Percentiles rank a stretch among this genome's conserved stretches.
phyloP scores from a whole-genome alignment of 2,113 vertebrate genomes.

The Beaufortia kweichowensis region DNA sequence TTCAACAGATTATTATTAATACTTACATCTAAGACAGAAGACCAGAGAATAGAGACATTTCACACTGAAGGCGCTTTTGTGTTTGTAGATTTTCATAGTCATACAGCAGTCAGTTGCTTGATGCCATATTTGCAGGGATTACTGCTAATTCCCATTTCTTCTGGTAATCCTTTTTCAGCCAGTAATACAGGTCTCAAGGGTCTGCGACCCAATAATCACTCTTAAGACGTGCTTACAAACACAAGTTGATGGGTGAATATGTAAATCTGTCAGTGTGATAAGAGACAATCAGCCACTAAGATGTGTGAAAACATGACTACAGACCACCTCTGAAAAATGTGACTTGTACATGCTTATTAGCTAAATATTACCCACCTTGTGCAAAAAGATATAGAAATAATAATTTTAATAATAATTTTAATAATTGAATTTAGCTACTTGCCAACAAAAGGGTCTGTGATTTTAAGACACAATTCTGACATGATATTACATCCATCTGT shows the following conservation, averaged over 20 bases:
- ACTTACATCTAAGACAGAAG: conserved; percentile 4
- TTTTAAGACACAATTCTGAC: neutral
- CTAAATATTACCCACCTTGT: too few relatives aligned
- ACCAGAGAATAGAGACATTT: neutral
- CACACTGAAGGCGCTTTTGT: neutral
- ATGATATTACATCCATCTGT: neutral
- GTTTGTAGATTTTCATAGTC: neutral
- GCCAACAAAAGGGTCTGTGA: neutral
- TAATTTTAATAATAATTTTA: too few relatives aligned
- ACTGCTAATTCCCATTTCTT: conserved; percentile 26
- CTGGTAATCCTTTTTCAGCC: conserved; percentile 40
- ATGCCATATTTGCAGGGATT: conserved; percentile 26
- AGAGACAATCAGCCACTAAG: neutral
- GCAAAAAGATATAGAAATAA: too few relatives aligned
- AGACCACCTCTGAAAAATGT: too few relatives aligned
- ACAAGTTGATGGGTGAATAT: neutral
- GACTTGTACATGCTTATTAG: too few relatives aligned
- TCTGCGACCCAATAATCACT: conserved; percentile 30
- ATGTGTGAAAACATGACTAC: neutral
- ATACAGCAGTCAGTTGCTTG: conserved; percentile 15
- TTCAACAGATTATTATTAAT: neutral
- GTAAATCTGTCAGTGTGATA: neutral
- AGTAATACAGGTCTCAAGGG: conserved; percentile 33
- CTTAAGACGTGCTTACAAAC: neutral
- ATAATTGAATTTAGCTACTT: neutral